Evolutionary conservation across 2,113 vertebrate genomes (phyloP), one percentile per base, ranked within the genome.

Genomic region (Neodontobutis hainanensis): DNA sequence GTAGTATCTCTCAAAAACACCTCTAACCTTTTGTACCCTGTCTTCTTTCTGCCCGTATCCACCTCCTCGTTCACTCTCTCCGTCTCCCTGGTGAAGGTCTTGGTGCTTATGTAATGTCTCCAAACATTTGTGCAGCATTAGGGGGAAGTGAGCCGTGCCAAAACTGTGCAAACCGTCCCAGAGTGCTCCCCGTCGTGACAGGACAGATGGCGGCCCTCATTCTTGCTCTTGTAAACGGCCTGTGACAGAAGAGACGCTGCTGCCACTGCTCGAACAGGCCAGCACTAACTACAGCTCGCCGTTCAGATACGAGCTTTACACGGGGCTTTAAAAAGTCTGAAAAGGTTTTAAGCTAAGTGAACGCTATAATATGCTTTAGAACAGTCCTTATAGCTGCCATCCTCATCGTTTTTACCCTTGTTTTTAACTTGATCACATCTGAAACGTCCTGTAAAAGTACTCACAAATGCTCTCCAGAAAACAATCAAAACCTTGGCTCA

Each of bases 151-250:
- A 83, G 84, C 78, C 90, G 71, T 90, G 87, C 83, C 85, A 87
- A 83, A 90, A 80, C 84, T 73, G 84, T 81, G 84, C 86, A 87
- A 88, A 90, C 85, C 76, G 70, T 87, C 86, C 84, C 80, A 78
- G 82, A 77, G 85, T 81, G 84, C 81, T 43, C 88, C 85, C 78
- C 85, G 58, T 82, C 61, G 88, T 85, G 89, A 78, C 70, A 70
- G 85, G 90, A 90, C 92, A 93, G 91, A 93, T 93, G 91, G 91
- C 87, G 57, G 48, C 71, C 81, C 84, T 87, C 78, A 60, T 91
- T 90, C 79, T 71, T 87, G 36, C 75, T 73, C 85, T 85, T 89
- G 87, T 89, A 89, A 89, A 90, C 81, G 59, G 82, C 72, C 82
- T 85, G 68, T 87, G 89, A 87, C 81, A 81, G 84, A 70, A 80